Base-by-base conservation (phyloP, 1,140 invertebrate species). In the Cyclargus thomasi region DNA sequence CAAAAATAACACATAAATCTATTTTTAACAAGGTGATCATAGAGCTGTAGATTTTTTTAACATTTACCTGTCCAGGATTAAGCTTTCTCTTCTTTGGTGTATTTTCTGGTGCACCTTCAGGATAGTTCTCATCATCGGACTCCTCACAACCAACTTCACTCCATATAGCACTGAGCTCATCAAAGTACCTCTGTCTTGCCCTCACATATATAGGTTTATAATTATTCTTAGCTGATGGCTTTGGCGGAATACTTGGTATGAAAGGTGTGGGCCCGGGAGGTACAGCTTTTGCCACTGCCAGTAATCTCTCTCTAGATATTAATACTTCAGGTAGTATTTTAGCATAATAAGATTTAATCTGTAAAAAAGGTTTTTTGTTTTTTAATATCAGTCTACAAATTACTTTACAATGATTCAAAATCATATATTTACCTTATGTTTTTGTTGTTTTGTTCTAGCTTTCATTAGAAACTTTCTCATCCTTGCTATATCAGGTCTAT, bases 121-220 rank as follows among this genome's bases (percentile, higher is more conserved):
- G 93, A 87, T 94, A 95, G 76, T 94, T 93, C 76, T 95, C 93
- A 92, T 94, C 92, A 72, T 94, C 92, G 70, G 95, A 94, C 79
- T 94, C 93, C 72, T 94, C 92, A 75, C 93, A 91, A 63, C 94
- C 95, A 53, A 95, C 92, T 88, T 92, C 91, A 82, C 88, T 82
- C 73, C 86, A 86, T 65, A 93, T 92, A 53, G 90, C 85, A 36
- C 86, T 77, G 35, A 93, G 73, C 69, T 92, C 91, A 76, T 93
- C 90, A 86, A 92, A 92, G 78, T 92, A 90, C 63, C 86, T 88
- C 64, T 86, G 86, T 63, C 78, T 86, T 1, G 82, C 84, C 75
- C 88, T 75, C 7, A 86, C 65, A 74, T 89, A 85, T 8, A 87
- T 35, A 23, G 88, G 80, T 66, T 87, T 88, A 57, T 82, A 88